Evolutionary conservation across 2,797 vertebrate genomes (phyloP).

Genomic region (Oophaga sylvatica): DNA sequence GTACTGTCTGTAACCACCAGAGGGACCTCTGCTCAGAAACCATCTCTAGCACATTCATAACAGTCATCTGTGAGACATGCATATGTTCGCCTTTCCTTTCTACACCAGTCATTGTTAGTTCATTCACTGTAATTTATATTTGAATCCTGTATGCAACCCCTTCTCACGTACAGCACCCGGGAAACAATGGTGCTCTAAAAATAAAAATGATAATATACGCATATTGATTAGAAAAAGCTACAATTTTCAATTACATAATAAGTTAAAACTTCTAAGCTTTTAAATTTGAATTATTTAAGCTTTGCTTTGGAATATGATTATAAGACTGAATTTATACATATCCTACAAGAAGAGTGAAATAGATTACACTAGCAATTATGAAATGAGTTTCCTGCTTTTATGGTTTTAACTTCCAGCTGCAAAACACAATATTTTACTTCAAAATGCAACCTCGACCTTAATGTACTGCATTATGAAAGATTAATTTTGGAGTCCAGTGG

Average conservation of each 20-base stretch:
- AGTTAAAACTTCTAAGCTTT: neutral
- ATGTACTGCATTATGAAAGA: neutral
- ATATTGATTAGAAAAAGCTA: neutral
- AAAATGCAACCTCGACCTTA: neutral
- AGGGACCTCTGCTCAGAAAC: too few relatives aligned
- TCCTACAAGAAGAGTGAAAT: neutral
- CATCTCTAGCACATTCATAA: too few relatives aligned
- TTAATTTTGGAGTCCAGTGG: slow-evolving; percentile 6
- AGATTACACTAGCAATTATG: slow-evolving; percentile 21
- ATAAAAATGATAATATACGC: too few relatives aligned
- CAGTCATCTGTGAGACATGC: too few relatives aligned
- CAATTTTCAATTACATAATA: neutral
- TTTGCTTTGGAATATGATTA: neutral
- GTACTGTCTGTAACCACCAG: too few relatives aligned
- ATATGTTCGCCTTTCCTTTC: too few relatives aligned
- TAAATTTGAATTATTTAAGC: neutral
- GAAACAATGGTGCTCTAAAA: too few relatives aligned
- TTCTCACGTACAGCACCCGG: too few relatives aligned
- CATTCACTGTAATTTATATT: too few relatives aligned
- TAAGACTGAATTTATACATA: neutral
- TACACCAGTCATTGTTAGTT: too few relatives aligned
- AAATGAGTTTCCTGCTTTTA: slow-evolving; percentile 21
- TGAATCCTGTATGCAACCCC: too few relatives aligned
- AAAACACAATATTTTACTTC: slow-evolving; percentile 6
- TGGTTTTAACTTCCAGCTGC: slow-evolving; percentile 12